These are phyloP conservation scores for Drosophila bifasciata DNA, from an alignment of 1,140 invertebrate species.

Conservation along the genomic window DNA sequence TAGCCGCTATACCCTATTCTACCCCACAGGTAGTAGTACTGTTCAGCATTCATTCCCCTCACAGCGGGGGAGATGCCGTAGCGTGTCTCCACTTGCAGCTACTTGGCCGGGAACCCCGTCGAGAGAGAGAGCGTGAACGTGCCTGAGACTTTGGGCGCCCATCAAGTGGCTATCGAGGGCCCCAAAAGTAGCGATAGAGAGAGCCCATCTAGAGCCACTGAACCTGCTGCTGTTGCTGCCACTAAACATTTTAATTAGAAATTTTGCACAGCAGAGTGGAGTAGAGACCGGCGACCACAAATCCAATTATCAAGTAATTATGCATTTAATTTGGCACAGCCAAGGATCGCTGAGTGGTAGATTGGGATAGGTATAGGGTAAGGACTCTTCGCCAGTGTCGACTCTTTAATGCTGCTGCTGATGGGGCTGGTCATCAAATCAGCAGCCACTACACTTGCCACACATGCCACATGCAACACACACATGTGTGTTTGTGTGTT, in stretches of 20 bases:
- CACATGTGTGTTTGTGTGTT: not conserved
- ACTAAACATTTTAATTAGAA: constrained; percentile 82
- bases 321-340: constrained; percentile 75
- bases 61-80: constrained; percentile 20
- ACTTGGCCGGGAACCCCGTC: constrained; percentile 46
- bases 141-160: constrained; percentile 46
- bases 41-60: constrained; percentile 13
- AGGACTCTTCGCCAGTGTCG: constrained; percentile 36
- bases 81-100: constrained; percentile 17
- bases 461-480: constrained; percentile 16
- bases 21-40: constrained; percentile 24
- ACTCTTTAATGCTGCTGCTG: constrained; percentile 44
- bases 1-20: not conserved
- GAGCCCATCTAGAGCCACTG: constrained; percentile 22
- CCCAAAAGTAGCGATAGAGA: constrained; percentile 22
- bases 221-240: constrained; percentile 13
- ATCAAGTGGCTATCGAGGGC: constrained; percentile 58
- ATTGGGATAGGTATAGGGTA: not conserved
- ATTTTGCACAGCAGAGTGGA: constrained; percentile 58
- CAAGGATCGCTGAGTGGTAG: no score
- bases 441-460: constrained; percentile 9
- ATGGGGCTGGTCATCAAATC: constrained; percentile 49
- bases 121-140: constrained; percentile 33
- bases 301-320: constrained; percentile 82
- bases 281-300: constrained; percentile 69